Evolutionary conservation across 2,888 invertebrate genomes (phyloP), one percentile per base, ranked within the genome.

Genomic region (Cylloceria caligata): DNA sequence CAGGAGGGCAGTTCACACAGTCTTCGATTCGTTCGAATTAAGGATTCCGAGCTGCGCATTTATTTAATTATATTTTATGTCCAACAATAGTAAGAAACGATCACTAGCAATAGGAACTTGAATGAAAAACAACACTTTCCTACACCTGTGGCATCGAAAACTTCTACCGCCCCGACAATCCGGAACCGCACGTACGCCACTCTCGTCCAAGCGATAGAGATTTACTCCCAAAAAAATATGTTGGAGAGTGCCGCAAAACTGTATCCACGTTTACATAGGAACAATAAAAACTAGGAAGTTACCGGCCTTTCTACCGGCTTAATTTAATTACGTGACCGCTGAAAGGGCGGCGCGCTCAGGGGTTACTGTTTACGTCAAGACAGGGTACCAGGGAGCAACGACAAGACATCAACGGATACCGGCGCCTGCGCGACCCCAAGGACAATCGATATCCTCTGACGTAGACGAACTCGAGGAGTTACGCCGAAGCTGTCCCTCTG

Each of bases 381-480:
- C 52, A 81, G 80, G 76, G 69, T 79, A 74, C 72, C 65, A 75
- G 76, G 79, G 72, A 85, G 79, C 83, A 81, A 74, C 83, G 47
- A 71, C 68, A 55, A 79, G 71, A 52, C 74, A 72, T 72, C 80
- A 73, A 83, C 81, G 79, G 83, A 83, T 13, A 45, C n/a, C 64
- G 16, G 88, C 90, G 90, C 89, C 74, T 90, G 91, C 91, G 89
- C 89, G 88, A 89, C 88, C 89, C 87, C 87, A 87, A 86, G 84
- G 81, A 89, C 87, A 90, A 91, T 91, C 91, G 91, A 91, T 91
- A 91, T 84, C 80, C 85, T 88, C 87, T 88, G 89, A 89, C 90
- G 90, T 90, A 89, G 87, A 85, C 83, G 83, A 71, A 77, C 79
- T 78, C 72, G 74, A 78, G 74, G 72, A 67, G 72, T 30, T 74